These are phyloP conservation scores for Aulostomus chinensis DNA, from an alignment of 2,797 vertebrate genomes.

Conservation along the genomic window DNA sequence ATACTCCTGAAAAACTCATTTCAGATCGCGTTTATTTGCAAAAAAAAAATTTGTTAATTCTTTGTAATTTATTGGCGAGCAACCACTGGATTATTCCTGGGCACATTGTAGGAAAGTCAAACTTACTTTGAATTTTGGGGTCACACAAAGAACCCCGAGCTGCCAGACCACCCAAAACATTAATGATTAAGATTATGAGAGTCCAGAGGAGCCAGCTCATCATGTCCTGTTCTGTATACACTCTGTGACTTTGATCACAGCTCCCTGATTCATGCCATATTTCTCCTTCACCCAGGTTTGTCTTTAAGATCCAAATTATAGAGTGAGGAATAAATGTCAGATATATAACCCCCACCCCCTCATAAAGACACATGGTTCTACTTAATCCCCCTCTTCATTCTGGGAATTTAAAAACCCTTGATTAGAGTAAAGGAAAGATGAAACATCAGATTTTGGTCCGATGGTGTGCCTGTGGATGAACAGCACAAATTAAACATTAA, in stretches of 20 bases:
- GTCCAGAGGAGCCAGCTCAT: slow-evolving; percentile 40
- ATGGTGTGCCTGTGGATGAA: slow-evolving; percentile 37
- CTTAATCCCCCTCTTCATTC: slow-evolving; percentile 55
- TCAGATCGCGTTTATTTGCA: too few relatives aligned
- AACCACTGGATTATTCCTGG: slow-evolving; percentile 26
- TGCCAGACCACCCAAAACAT: slow-evolving; percentile 64
- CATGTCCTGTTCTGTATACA: slow-evolving; percentile 39
- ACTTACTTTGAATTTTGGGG: slow-evolving; percentile 25
- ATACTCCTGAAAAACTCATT: too few relatives aligned
- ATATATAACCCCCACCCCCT: slow-evolving; percentile 50
- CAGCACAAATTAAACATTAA: slow-evolving; percentile 55
- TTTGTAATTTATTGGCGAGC: too few relatives aligned
- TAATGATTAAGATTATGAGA: slow-evolving; percentile 29
- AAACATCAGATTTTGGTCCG: slow-evolving; percentile 52
- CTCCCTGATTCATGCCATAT: slow-evolving; percentile 45
- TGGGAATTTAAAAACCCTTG: slow-evolving; percentile 52
- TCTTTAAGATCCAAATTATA: slow-evolving; percentile 71
- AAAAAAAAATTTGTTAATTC: too few relatives aligned
- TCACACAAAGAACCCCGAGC: slow-evolving; percentile 49
- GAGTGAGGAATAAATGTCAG: slow-evolving; percentile 68
- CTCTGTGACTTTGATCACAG: slow-evolving; percentile 41
- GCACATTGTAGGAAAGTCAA: slow-evolving; percentile 30
- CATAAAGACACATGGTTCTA: slow-evolving; percentile 69
- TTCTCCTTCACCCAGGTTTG: not conserved
- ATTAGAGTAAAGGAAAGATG: slow-evolving; percentile 68